These are phyloP conservation scores for Protonibea diacanthus DNA, from an alignment of 2,797 vertebrate species.

Conservation along the genomic window DNA sequence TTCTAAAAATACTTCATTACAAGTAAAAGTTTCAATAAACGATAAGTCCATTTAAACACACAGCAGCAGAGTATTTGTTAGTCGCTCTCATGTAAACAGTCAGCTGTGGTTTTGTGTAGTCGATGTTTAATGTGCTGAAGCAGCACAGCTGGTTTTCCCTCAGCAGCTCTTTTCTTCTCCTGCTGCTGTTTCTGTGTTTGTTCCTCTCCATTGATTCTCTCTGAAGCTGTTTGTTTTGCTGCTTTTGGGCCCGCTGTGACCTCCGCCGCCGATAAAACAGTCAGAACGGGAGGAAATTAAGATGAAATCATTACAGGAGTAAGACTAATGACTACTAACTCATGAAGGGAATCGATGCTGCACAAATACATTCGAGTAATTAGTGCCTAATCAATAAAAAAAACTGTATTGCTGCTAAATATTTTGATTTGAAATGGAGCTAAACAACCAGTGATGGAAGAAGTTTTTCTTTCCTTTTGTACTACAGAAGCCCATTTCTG, in stretches of 20 bases:
- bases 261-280: not conserved
- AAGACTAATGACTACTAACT: not conserved
- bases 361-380: not conserved
- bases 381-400: constrained; percentile 9
- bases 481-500: no score
- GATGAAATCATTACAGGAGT: not conserved
- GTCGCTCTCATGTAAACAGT: no score
- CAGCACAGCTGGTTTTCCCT: not conserved
- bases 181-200: constrained; percentile 5
- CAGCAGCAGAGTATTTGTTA: no score
- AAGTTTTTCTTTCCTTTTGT: not conserved
- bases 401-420: not conserved
- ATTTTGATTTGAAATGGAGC: not conserved
- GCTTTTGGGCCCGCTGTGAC: not conserved
- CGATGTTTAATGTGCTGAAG: not conserved
- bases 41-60: no score
- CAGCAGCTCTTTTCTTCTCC: constrained; percentile 10
- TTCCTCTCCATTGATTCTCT: not conserved
- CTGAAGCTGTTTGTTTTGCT: constrained; percentile 8
- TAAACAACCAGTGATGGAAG: no score
- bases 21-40: no score
- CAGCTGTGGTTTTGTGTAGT: not conserved
- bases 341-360: not conserved
- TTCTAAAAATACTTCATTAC: no score
- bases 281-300: not conserved